Base-by-base conservation (phyloP, 2,113 vertebrate genomes). In the Cyanoramphus novaezelandiae region DNA sequence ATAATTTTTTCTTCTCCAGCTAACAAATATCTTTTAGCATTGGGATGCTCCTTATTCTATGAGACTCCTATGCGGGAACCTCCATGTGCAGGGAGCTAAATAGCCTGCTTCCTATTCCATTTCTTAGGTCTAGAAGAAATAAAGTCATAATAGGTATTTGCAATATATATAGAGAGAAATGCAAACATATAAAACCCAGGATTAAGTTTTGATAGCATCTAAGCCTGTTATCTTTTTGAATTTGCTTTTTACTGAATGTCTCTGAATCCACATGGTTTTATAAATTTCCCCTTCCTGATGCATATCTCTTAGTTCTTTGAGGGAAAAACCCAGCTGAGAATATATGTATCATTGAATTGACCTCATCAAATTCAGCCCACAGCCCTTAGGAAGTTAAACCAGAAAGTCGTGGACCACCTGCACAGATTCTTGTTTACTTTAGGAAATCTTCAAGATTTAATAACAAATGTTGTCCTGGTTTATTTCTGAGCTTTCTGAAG, bases 401-500 rank as follows among this genome's bases (percentile, higher is more conserved):
- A 68, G 52, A 74, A 92, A 94, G 71, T 49, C 28, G 15, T 75
- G 86, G 74, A 90, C 87, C 75, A 92, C 60, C 79, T 44, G 93
- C 88, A 92, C 72, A 41, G 77, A 71, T 82, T 84, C 83, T 94
- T 88, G n/a, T 94, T 94, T 96, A 75, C 90, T 70, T 69, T 35
- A 80, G 67, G 67, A 90, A 82, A 64, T 69, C 69, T 41, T 67
- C 60, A 28, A 63, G 62, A 43, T 86, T 90, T 92, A 90, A 80
- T 92, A 94, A 82, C 68, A 82, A 91, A 47, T 47, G 85, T 69
- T 76, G 60, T 72, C 25, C 68, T 60, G 28, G 29, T 94, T 96
- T 94, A 46, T 91, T 92, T 69, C 93, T 64, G 77, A 90, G 94
- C 91, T 80, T 93, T 79, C 93, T 74, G 78, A 75, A 94, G 37